Base-by-base conservation (phyloP, 2,797 vertebrate species). In the Molossus alvarezi region DNA sequence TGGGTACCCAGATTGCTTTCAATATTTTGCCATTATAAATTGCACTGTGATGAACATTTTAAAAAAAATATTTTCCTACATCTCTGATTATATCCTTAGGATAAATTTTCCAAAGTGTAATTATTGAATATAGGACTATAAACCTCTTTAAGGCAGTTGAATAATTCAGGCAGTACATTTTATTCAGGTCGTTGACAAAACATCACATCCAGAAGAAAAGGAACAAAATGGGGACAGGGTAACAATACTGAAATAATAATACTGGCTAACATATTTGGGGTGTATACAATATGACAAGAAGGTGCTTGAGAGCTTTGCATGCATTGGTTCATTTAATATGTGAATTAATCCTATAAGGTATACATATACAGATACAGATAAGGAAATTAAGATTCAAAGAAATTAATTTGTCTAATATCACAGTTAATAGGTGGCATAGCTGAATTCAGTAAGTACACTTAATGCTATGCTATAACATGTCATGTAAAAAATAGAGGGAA, bases 1-100 rank as follows among this genome's bases (percentile, higher is more conserved):
- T 51, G 72, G 58, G 15, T 71, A 80, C 15, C 23, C 64, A 83
- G 14, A 41, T 75, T 84, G 27, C 60, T 90, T 95, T 83, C 37
- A 92, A 9, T 84, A 71, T 92, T 90, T 94, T 96, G 37, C 65
- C 72, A 92, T 57, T 94, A 84, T 57, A 85, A 85, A 85, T 15
- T 79, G 37, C 41, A 23, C n/a, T 90, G 33, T 64, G 29, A 90
- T 84, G 62, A 97, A 94, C 55, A 82, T 67, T 89, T 76, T 65
- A 71, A 14, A 91, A 85, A 88, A 94, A 94, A 93, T 86, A 48
- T 92, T 83, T 79, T 73, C n/a, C 14, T 89, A 20, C 9, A 86
- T 71, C 45, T 83, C 81, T 90, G 20, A 92, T 69, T 95, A 90
- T 75, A 84, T 62, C 45, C 33, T 92, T 92, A 72, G 53, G 37